Percentiles rank a stretch among this genome's conserved stretches.
Evolutionary conservation across 2,113 vertebrate genomes (phyloP).

Genomic region (Tachysurus fulvidraco): DNA sequence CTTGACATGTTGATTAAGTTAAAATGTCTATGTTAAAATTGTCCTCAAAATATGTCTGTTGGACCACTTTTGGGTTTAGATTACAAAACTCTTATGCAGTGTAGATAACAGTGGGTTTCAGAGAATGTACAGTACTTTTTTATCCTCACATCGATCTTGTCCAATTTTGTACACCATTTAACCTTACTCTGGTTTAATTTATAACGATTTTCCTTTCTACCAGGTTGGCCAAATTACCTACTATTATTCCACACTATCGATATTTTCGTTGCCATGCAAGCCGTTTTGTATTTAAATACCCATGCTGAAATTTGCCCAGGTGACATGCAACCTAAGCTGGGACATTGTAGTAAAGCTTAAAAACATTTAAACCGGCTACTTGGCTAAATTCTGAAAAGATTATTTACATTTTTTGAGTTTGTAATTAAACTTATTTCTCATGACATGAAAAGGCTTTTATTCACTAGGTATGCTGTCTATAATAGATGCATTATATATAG

Average conservation of each 20-base stretch:
- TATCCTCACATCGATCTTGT: not conserved
- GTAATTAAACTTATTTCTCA: not conserved
- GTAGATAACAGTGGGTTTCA: not conserved
- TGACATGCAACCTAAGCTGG: not conserved
- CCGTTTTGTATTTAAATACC: not conserved
- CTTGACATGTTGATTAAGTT: not conserved
- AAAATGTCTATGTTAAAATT: not conserved
- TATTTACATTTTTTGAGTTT: not conserved
- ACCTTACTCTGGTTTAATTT: not conserved
- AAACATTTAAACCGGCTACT: not conserved
- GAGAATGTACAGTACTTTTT: not conserved
- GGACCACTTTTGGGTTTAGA: not conserved
- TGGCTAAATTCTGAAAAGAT: not conserved
- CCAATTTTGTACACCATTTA: not conserved
- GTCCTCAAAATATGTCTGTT: not conserved
- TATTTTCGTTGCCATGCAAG: not conserved
- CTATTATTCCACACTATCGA: not conserved
- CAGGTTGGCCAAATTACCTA: not conserved
- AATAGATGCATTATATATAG: not conserved
- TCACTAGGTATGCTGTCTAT: not conserved
- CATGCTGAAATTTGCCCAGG: not conserved
- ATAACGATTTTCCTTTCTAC: not conserved
- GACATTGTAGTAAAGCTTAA: not conserved
- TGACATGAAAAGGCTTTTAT: not conserved
- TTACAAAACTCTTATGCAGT: not conserved